A percentile compares a stretch with the other conserved stretches of the same genome.
Evolutionary conservation across 2,113 vertebrate species (phyloP).

Genomic region (Rhinoderma darwinii): DNA sequence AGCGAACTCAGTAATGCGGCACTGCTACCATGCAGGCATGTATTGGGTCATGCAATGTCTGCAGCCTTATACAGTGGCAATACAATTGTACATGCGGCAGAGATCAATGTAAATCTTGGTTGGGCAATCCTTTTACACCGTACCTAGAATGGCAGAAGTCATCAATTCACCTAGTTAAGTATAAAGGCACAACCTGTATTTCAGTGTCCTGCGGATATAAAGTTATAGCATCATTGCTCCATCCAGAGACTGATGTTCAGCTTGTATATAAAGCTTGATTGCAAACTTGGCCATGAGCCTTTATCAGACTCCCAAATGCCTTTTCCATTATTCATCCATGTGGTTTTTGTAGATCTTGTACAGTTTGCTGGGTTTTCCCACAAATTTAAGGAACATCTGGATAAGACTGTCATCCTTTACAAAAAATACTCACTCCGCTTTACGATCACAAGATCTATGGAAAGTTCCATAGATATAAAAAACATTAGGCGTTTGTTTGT

Average conservation of each 20-base stretch:
- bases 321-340: constrained; percentile 11
- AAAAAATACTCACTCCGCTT: neutral
- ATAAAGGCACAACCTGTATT: neutral
- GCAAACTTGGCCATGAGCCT: neutral
- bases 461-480: neutral
- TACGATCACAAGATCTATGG: neutral
- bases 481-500: too few relatives aligned
- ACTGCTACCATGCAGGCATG: too few relatives aligned
- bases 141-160: neutral
- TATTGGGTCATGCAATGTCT: too few relatives aligned
- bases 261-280: neutral
- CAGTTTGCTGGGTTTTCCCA: neutral
- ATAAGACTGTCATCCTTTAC: neutral
- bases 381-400: neutral
- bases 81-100: too few relatives aligned
- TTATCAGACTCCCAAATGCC: neutral
- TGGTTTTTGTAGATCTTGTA: neutral
- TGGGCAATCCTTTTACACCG: neutral
- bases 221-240: neutral
- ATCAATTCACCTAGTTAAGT: neutral
- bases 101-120: too few relatives aligned
- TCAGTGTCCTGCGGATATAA: neutral
- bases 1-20: too few relatives aligned
- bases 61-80: too few relatives aligned
- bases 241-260: neutral